phyloP scores from a whole-genome alignment of 2,113 vertebrate species.

The Sapayoa aenigma region DNA sequence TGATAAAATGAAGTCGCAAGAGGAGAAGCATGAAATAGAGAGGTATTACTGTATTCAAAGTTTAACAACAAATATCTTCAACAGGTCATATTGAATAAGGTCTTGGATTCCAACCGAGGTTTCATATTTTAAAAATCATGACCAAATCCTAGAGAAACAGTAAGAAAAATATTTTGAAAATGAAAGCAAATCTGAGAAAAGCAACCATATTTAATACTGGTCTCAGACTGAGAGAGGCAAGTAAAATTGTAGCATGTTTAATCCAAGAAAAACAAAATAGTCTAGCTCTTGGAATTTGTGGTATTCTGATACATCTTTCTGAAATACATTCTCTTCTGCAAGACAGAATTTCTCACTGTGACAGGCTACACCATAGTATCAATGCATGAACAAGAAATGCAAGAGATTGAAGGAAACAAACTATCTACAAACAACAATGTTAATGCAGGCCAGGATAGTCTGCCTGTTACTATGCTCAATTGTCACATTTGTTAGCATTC shows the following conservation, averaged over 20 bases:
- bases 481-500: neutral
- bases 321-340: neutral
- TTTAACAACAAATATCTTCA: too few relatives aligned
- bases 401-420: neutral
- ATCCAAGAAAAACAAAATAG: neutral
- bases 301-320: neutral
- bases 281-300: neutral
- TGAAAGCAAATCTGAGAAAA: neutral
- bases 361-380: neutral
- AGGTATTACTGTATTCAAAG: too few relatives aligned
- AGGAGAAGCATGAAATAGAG: too few relatives aligned
- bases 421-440: neutral
- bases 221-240: neutral
- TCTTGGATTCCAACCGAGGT: neutral
- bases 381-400: neutral
- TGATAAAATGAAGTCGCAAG: too few relatives aligned
- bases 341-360: neutral
- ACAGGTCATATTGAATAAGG: neutral
- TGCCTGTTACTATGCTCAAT: neutral
- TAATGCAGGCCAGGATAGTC: neutral
- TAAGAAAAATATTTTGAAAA: neutral
- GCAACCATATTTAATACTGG: neutral
- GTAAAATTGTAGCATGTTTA: accelerated
- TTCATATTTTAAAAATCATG: neutral
- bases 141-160: neutral